These are phyloP conservation scores for Sparus aurata DNA, from an alignment of 2,797 vertebrate species.

Conservation along the genomic window DNA sequence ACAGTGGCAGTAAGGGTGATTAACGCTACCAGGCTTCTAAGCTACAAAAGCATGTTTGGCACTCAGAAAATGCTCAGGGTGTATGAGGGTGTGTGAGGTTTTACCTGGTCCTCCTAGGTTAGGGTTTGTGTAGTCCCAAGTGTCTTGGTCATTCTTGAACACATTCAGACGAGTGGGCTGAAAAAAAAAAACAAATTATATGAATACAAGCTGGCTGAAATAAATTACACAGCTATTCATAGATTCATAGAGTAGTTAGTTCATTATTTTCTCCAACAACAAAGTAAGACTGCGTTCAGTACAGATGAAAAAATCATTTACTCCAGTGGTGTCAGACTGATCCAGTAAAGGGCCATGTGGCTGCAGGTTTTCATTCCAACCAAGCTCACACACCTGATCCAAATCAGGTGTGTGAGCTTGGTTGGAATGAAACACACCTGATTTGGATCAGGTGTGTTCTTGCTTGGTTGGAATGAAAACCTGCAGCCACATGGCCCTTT, in stretches of 20 bases:
- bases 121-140: constrained; percentile 98
- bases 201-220: not conserved
- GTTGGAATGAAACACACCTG: too few species aligned
- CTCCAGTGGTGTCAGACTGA: too few species aligned
- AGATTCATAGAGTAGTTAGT: not conserved
- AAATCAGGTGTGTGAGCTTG: too few species aligned
- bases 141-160: constrained; percentile 98
- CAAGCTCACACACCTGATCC: too few species aligned
- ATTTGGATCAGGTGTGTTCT: too few species aligned
- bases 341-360: too few species aligned
- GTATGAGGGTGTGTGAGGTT: constrained; percentile 21
- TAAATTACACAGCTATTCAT: not conserved
- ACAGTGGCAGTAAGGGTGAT: constrained; percentile 75
- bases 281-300: not conserved
- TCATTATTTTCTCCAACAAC: not conserved
- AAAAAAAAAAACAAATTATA: constrained; percentile 10
- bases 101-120: constrained; percentile 96
- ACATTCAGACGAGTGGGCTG: constrained; percentile 97
- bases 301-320: not conserved
- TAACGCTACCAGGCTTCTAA: constrained; percentile 35
- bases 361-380: too few species aligned
- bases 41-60: constrained; percentile 12
- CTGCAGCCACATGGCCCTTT: too few species aligned
- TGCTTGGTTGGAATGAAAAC: too few species aligned
- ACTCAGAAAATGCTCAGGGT: not conserved